Evolutionary conservation across 2,797 vertebrate species (phyloP).

Genomic region (Pogoniulus pusillus): DNA sequence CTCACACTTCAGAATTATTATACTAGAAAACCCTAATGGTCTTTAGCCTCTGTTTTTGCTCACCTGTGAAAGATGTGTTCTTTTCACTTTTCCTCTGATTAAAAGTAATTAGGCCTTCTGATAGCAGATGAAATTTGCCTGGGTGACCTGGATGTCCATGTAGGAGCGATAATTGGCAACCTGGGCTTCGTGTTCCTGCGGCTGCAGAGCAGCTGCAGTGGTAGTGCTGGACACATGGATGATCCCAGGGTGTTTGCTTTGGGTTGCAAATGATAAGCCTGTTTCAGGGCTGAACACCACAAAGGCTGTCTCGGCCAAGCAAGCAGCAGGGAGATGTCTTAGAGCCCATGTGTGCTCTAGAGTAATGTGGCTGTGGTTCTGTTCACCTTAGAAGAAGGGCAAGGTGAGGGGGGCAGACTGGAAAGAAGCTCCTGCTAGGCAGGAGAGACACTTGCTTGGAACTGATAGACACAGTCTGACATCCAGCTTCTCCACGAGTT

Average conservation of each 20-base stretch:
- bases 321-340: background rate
- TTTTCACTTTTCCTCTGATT: background rate
- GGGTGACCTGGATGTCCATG: fast-evolving
- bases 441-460: background rate
- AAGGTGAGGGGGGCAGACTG: background rate
- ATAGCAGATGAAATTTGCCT: background rate
- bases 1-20: background rate
- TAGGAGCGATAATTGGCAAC: background rate
- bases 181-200: fast-evolving
- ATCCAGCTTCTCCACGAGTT: fast-evolving
- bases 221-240: background rate
- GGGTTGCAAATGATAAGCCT: background rate
- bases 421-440: background rate
- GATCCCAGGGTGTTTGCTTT: background rate
- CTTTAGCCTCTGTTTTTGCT: background rate
- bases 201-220: background rate
- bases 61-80: background rate
- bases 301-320: background rate
- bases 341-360: background rate
- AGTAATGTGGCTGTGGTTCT: background rate
- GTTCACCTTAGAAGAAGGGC: background rate
- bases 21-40: background rate
- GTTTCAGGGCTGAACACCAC: background rate
- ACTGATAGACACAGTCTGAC: background rate
- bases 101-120: background rate